Base-by-base conservation (phyloP, 2,113 vertebrate species). In the Morone saxatilis region DNA sequence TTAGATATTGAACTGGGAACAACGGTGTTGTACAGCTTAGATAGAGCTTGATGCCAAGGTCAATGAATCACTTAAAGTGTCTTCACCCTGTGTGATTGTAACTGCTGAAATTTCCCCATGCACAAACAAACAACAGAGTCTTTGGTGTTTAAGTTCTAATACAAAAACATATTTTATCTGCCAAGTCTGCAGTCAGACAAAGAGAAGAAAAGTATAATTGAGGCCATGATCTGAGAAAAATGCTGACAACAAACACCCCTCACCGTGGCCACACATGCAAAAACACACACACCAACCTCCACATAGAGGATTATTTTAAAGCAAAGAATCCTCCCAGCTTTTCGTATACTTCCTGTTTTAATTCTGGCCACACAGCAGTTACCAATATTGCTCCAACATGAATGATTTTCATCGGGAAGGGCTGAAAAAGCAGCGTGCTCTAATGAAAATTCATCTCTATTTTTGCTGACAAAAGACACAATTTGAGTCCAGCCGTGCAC, bases 201-300 rank as follows among this genome's bases (percentile, higher is more conserved):
- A 67, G 73, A 66, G 41, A 45, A 70, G 41, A 66, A 38, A 14
- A 78, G 62, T 67, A 76, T 78, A 86, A 86, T 69, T 78, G 76
- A 76, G 85, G 83, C 63, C 63, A 76, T 74, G 81, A 83, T 85
- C 73, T 84, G 36, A 63, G 62, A 71, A 85, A 86, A 88, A 65
- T 4, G 67, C 79, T 85, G 79, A 88, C 71, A 86, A 71, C 59
- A 85, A 78, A 80, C 54, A 85, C 16, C 19, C 25, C 56, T 63
- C 6, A 59, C 56, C 47, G 56, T 0, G 2, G 56, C 41, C 63
- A 53, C 40, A 59, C 31, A 71, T 9, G 36, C 38, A 38, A 22
- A 14, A 5, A 76, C 1, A 50, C 56, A 53, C 65, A 83, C 36
- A 43, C 1, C 47, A 45, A 14, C 12, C 47, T 78, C 31, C 22